Percentiles rank a stretch among this genome's conserved stretches.
Conservation (phyloP, 2,888 invertebrate genomes). For the Archips crataeganus region DNA sequence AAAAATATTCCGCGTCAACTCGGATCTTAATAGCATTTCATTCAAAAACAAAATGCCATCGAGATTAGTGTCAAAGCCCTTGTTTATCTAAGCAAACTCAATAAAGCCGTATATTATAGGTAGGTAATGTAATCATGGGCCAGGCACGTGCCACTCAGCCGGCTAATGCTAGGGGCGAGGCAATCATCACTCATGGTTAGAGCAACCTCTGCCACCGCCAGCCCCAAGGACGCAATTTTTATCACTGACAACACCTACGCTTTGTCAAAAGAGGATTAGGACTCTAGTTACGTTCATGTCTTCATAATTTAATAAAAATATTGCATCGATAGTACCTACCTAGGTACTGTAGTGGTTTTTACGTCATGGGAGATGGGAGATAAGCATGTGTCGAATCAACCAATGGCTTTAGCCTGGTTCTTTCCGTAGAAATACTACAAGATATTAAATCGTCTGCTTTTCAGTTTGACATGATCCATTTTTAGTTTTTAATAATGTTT, state of each 20-base stretch:
- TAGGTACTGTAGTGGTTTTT: background rate
- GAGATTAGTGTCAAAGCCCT: constrained; percentile 9
- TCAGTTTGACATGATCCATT: no score
- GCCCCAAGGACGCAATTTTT: constrained; percentile 78
- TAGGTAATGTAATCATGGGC: constrained; percentile 66
- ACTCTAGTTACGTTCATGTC: background rate
- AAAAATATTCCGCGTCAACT: background rate
- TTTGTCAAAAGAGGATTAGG: constrained; percentile 27
- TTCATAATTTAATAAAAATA: background rate
- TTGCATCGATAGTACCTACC: background rate
- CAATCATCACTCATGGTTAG: constrained; percentile 82
- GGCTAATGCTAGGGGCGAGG: constrained; percentile 74
- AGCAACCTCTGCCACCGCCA: constrained; percentile 60
- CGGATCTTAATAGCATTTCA: background rate
- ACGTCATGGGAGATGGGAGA: no score
- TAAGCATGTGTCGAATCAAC: no score
- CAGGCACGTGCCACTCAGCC: constrained; percentile 65
- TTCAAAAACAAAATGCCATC: constrained; percentile 5
- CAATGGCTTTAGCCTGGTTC: no score
- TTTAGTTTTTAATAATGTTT: no score
- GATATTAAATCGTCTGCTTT: no score
- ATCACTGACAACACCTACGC: constrained; percentile 57
- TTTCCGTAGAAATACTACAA: no score
- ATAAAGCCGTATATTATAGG: constrained; percentile 46
- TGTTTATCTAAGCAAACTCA: constrained; percentile 14